Base-by-base conservation (phyloP, 2,797 vertebrate species). In the Schizopygopsis malacanthus region DNA sequence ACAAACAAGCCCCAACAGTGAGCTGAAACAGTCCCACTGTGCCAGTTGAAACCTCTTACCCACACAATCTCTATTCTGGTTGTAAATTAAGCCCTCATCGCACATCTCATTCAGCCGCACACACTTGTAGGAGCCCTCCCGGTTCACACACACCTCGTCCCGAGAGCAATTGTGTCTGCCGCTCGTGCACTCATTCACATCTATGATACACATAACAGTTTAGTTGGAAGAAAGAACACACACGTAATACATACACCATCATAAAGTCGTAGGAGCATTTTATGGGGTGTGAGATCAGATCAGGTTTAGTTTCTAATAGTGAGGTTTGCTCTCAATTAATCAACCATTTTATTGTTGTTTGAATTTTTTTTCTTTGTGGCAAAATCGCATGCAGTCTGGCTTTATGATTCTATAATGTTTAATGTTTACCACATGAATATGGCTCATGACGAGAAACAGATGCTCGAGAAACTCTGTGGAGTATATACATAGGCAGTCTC, bases 51-150 rank as follows among this genome's bases (percentile, higher is more conserved):
- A 87, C 91, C 90, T 92, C 94, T 96, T 95, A 96, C 94, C 94
- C 92, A 96, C 93, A 89, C 94, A 95, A 91, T 92, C 92, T 91
- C 94, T 91, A 91, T 87, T 94, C 86, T 88, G 91, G 90, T 92
- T 94, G 92, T 90, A 93, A 84, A 95, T 90, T 92, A 95, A 96
- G 90, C 94, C 95, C 92, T 93, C 91, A 81, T 94, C 91, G 93
- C 95, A 96, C 83, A 93, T 90, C 92, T 91, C 92, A 90, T 93
- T 93, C 89, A 92, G 93, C 92, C n/a, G 93, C 90, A 94, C 92
- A 94, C 94, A 96, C 90, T 90, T 92, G 95, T 95, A 95, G 89
- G 94, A 96, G 94, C 95, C 95, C 92, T 91, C 76, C 11, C 90
- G 93, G 93, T 96, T 96, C 92, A 93, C 93, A 94, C 94, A 95